Conservation (phyloP, 2,797 vertebrate genomes). For the Aselliscus stoliczkanus region DNA sequence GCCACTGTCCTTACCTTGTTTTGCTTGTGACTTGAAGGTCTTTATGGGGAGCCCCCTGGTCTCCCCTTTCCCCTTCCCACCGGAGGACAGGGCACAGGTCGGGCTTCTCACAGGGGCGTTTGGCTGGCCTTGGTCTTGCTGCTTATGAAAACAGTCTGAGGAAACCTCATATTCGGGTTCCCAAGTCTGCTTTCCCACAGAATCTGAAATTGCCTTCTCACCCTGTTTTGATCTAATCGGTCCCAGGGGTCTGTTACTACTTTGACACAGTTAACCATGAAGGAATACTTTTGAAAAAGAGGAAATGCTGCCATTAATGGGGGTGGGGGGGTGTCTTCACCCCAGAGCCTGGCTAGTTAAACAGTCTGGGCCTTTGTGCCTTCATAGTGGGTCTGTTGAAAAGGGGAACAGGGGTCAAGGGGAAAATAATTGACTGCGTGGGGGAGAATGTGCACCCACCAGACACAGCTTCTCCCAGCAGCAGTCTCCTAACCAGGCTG, state of each 20-base stretch:
- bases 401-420: background rate
- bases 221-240: too few relatives aligned
- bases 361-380: background rate
- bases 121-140: background rate
- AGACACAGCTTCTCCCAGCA: background rate
- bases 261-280: background rate
- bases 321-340: background rate
- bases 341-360: background rate
- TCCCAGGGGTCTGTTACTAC: background rate
- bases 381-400: background rate
- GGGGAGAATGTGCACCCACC: background rate
- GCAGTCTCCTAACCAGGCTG: background rate
- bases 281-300: background rate
- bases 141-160: background rate
- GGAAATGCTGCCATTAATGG: background rate
- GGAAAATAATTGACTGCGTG: background rate
- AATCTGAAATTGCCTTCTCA: background rate
- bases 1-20: accelerated
- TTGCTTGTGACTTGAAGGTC: background rate
- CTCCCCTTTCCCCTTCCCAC: background rate
- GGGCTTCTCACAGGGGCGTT: background rate
- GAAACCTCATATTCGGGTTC: accelerated
- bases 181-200: background rate
- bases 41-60: background rate
- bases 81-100: background rate